These are phyloP conservation scores for Kradibia gibbosae DNA, from an alignment of 1,140 invertebrate species.

Conservation along the genomic window DNA sequence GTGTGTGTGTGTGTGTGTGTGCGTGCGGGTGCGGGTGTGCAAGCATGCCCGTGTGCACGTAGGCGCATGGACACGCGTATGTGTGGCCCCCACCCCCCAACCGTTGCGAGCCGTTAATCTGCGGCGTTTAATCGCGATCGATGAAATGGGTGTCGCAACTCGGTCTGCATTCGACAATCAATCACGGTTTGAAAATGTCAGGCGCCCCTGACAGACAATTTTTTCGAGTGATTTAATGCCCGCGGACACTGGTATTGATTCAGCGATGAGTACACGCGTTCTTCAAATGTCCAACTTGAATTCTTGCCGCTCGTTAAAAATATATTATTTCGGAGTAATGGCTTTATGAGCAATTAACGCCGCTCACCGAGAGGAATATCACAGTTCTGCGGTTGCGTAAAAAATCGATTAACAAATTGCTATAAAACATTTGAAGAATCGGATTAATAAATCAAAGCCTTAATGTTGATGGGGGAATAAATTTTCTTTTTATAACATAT, in stretches of 20 bases:
- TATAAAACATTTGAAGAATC: neutral
- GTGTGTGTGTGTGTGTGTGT: too few relatives aligned
- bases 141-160: neutral
- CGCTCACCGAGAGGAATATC: neutral
- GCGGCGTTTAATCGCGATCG: neutral
- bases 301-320: slow-evolving; percentile 9
- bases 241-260: neutral
- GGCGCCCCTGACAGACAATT: too few relatives aligned
- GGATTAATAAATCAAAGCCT: neutral
- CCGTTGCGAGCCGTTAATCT: neutral
- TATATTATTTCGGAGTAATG: neutral
- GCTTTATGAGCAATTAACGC: slow-evolving; percentile 1
- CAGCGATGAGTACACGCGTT: neutral
- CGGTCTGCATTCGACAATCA: neutral
- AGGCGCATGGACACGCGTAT: too few relatives aligned
- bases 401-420: neutral
- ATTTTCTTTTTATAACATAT: neutral
- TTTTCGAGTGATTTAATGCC: neutral
- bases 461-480: neutral
- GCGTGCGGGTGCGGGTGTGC: neutral
- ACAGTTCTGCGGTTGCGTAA: neutral
- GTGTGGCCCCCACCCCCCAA: too few relatives aligned
- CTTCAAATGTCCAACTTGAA: neutral
- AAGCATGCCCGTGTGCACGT: too few relatives aligned
- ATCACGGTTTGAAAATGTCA: neutral